These are phyloP conservation scores for Pyrocoelia pectoralis DNA, from an alignment of 2,888 invertebrate species.

Conservation along the genomic window DNA sequence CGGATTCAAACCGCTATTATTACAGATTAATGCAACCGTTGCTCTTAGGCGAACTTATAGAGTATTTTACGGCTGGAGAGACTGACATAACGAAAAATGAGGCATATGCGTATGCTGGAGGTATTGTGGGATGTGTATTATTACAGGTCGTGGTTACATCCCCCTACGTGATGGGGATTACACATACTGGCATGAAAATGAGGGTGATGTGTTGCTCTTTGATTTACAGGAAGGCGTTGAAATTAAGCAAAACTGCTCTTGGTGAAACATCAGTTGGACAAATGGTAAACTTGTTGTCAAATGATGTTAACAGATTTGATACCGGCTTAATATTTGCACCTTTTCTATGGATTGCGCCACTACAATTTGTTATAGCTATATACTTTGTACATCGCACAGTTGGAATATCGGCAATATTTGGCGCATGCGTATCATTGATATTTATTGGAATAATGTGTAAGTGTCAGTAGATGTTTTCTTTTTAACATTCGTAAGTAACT, in stretches of 20 bases:
- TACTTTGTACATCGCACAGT: conserved; percentile 76
- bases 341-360: conserved; percentile 83
- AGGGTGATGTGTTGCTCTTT: conserved; percentile 84
- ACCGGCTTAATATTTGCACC: conserved; percentile 81
- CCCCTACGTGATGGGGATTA: not conserved
- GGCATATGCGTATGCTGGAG: not conserved
- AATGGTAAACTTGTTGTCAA: conserved; percentile 89
- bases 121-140: not conserved
- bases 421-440: not conserved
- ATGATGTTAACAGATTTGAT: conserved; percentile 93
- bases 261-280: conserved; percentile 78
- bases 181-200: conserved; percentile 82
- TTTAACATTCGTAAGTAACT: too few species aligned
- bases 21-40: not conserved
- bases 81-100: not conserved
- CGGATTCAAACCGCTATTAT: not conserved
- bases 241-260: conserved; percentile 71
- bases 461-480: too few species aligned
- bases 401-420: conserved; percentile 63
- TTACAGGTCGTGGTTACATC: not conserved
- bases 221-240: conserved; percentile 76
- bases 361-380: conserved; percentile 79
- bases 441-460: too few species aligned
- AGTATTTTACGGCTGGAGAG: not conserved
- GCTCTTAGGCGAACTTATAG: not conserved